Evolutionary conservation across 2,113 vertebrate genomes (phyloP), one percentile per base, ranked within the genome.

Genomic region (Esox niger): DNA sequence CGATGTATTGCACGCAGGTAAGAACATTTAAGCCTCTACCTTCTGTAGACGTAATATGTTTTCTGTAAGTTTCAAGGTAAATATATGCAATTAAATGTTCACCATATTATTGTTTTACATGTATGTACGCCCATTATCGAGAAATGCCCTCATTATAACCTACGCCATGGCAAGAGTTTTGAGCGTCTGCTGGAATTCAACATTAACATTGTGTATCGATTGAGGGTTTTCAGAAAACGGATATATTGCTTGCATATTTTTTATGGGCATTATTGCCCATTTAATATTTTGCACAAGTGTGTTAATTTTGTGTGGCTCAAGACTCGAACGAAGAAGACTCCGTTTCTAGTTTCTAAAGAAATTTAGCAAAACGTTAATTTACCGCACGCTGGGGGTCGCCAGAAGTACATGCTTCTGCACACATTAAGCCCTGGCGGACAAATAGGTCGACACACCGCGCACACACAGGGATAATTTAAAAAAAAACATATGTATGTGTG

Each of bases 1-100:
- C 86, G 87, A 81, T 87, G 86, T 77, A 82, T 88, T 73, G 80
- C 85, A 78, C 89, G 87, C 91, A 93, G 91, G 91, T 93, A 91
- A 90, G 88, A 79, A 35, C 54, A 57, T 32, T 60, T 26, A 30
- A 25, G 23, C n/a, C 32, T 31, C 23, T 68, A 59, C 8, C 47
- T 9, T 9, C 0, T 2, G 33, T n/a, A n/a, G n/a, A n/a, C n/a
- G n/a, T 11, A 0, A 20, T 62, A 32, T 23, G 9, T 27, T 1
- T 46, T 30, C 2, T 49, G 56, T 67, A 21, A 9, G 6, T 56
- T 64, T 23, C n/a, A 46, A 46, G 60, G 46, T 66, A 60, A 6
- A 27, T 54, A 46, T 10, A 54, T 20, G 46, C 23, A 62, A 62
- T 62, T 57, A 11, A 56, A 11, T 56, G 8, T 46, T 55, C 2